These are phyloP conservation scores for Aphelinus certus DNA, from an alignment of 1,140 invertebrate genomes.

Conservation along the genomic window DNA sequence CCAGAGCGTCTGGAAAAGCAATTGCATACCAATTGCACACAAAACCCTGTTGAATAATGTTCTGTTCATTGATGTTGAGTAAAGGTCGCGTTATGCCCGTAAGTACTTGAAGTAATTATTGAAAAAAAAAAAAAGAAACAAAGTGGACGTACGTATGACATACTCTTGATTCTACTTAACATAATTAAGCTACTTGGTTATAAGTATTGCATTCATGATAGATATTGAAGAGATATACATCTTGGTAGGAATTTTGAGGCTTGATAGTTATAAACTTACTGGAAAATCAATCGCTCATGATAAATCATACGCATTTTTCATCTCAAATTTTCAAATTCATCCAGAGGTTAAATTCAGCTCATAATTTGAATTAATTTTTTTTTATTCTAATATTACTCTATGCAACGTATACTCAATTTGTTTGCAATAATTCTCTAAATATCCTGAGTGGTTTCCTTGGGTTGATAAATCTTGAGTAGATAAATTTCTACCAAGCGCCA, in stretches of 20 bases:
- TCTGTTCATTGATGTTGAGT: slow-evolving; percentile 57
- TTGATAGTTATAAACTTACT: slow-evolving; percentile 17
- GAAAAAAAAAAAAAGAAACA: slow-evolving; percentile 40
- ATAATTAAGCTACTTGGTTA: slow-evolving; percentile 59
- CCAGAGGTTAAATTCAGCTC: too few species aligned
- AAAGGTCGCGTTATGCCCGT: slow-evolving; percentile 61
- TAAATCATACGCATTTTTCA: background rate
- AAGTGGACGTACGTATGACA: slow-evolving; percentile 65
- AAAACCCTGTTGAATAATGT: slow-evolving; percentile 66
- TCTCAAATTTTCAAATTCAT: too few species aligned
- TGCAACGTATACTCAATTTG: background rate
- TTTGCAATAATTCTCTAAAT: too few species aligned
- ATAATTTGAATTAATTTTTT: too few species aligned
- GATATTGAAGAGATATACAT: slow-evolving; percentile 29
- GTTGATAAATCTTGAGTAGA: slow-evolving; percentile 19
- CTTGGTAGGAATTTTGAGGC: slow-evolving; percentile 27
- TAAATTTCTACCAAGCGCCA: slow-evolving; percentile 28
- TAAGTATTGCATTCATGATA: slow-evolving; percentile 39
- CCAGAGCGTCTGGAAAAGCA: slow-evolving; percentile 67
- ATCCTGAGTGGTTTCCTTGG: background rate
- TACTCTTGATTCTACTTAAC: slow-evolving; percentile 57
- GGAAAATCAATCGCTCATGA: background rate
- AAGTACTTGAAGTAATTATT: slow-evolving; percentile 61
- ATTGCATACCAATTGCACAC: slow-evolving; percentile 65
- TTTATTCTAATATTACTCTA: background rate